Evolutionary conservation across 2,113 vertebrate species (phyloP).

Genomic region (Rhinichthys klamathensis): DNA sequence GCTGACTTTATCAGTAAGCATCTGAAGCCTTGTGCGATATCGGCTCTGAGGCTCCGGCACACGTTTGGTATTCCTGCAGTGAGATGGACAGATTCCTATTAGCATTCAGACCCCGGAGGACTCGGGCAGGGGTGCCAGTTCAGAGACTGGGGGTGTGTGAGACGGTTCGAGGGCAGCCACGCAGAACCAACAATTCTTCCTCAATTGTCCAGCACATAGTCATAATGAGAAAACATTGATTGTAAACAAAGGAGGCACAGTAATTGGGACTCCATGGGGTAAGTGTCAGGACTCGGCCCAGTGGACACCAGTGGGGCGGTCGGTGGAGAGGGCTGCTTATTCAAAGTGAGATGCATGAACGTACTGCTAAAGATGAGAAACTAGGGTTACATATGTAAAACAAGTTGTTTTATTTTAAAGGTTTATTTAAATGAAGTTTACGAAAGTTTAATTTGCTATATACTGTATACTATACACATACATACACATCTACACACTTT

Average conservation of each 20-base stretch:
- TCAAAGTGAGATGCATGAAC: neutral
- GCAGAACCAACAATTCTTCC: conserved; percentile 60
- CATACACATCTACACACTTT: too few species aligned
- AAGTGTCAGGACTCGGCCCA: conserved; percentile 10
- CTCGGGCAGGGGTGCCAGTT: conserved; percentile 1
- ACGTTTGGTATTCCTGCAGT: conserved; percentile 45
- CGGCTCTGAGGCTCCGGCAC: neutral
- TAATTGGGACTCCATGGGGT: conserved; percentile 49
- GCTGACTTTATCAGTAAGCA: conserved; percentile 6
- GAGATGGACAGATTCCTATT: conserved; percentile 29
- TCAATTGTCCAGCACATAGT: conserved; percentile 64
- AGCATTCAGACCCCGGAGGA: conserved; percentile 38
- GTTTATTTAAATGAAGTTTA: too few species aligned
- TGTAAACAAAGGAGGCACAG: conserved; percentile 61
- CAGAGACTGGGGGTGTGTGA: neutral
- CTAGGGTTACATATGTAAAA: neutral
- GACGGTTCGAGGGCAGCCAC: conserved; percentile 35
- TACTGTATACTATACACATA: too few species aligned
- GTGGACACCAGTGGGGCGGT: neutral
- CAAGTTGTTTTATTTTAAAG: neutral
- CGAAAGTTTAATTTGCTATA: too few species aligned
- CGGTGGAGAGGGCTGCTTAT: neutral
- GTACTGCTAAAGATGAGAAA: conserved; percentile 15
- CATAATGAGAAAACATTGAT: conserved; percentile 71
- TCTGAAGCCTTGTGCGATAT: neutral